Percentiles rank a stretch among this genome's conserved stretches.
These are phyloP conservation scores for Tupiocoris notatus DNA, from an alignment of 2,888 invertebrate species.

Conservation along the genomic window DNA sequence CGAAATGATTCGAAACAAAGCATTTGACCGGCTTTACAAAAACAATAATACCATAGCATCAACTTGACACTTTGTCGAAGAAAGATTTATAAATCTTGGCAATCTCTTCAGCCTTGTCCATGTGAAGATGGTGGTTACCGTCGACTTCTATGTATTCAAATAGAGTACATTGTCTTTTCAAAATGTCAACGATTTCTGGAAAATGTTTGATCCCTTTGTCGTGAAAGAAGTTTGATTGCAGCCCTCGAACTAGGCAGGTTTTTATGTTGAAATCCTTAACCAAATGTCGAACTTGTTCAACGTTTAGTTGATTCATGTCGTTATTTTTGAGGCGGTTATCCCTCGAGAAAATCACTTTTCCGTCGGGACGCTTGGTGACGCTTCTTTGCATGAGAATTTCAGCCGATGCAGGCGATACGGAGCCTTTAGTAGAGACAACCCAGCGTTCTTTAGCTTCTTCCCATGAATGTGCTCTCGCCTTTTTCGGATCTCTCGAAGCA, in stretches of 20 bases:
- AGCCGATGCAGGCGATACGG: conserved; percentile 60
- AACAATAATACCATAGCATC: too few relatives aligned
- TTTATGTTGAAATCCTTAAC: conserved; percentile 59
- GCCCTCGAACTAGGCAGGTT: conserved; percentile 63
- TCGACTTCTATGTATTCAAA: conserved; percentile 64
- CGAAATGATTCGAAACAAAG: too few relatives aligned
- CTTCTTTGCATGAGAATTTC: conserved; percentile 58
- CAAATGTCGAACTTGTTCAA: conserved; percentile 24
- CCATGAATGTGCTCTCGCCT: conserved; percentile 42
- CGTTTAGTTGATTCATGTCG: conserved; percentile 28
- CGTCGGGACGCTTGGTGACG: conserved; percentile 57
- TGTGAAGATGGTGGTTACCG: conserved; percentile 74
- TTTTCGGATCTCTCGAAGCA: conserved; percentile 37
- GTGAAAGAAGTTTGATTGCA: conserved; percentile 59
- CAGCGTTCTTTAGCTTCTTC: conserved; percentile 55
- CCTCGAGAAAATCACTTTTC: conserved; percentile 64
- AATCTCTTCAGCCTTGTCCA: conserved; percentile 64
- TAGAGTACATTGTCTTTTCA: conserved; percentile 59
- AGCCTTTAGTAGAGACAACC: conserved; percentile 60
- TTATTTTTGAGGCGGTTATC: conserved; percentile 63
- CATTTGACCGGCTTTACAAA: too few relatives aligned
- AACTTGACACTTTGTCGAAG: not conserved
- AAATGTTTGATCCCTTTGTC: conserved; percentile 31
- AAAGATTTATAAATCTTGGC: conserved; percentile 15
- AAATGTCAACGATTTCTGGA: conserved; percentile 57